phyloP scores from a whole-genome alignment of 2,888 invertebrate genomes.

The Melieria omissa region DNA sequence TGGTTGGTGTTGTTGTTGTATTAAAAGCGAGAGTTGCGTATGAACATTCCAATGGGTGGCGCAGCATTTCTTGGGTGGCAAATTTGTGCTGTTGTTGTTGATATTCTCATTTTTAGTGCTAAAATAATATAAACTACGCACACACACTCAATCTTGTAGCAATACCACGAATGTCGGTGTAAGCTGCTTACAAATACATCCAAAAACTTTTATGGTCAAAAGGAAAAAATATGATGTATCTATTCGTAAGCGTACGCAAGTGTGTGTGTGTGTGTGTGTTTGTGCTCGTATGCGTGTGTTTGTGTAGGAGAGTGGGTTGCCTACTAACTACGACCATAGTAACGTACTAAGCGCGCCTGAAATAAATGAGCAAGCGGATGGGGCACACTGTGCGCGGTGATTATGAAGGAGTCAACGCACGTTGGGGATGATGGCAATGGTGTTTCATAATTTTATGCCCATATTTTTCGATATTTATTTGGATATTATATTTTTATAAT shows the following conservation, averaged over 20 bases:
- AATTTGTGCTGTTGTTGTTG: neutral
- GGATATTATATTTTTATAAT: neutral
- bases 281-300: slow-evolving; percentile 41
- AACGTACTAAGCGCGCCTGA: too few species aligned
- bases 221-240: slow-evolving; percentile 37
- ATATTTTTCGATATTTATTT: slow-evolving; percentile 49
- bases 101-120: slow-evolving; percentile 11
- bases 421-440: neutral
- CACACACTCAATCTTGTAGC: slow-evolving; percentile 3
- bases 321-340: neutral
- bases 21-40: neutral
- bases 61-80: neutral
- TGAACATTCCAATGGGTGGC: slow-evolving; percentile 18
- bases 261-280: slow-evolving; percentile 30
- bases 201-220: slow-evolving; percentile 34
- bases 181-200: slow-evolving; percentile 31
- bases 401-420: neutral
- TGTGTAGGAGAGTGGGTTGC: slow-evolving; percentile 38
- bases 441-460: slow-evolving; percentile 9
- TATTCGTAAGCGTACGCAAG: slow-evolving; percentile 35
- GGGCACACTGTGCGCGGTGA: neutral
- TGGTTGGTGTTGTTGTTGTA: slow-evolving; percentile 15
- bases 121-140: slow-evolving; percentile 20
- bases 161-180: slow-evolving; percentile 48
- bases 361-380: too few species aligned